Conservation (phyloP, 2,797 vertebrate species). For the Chromobotia macracanthus region DNA sequence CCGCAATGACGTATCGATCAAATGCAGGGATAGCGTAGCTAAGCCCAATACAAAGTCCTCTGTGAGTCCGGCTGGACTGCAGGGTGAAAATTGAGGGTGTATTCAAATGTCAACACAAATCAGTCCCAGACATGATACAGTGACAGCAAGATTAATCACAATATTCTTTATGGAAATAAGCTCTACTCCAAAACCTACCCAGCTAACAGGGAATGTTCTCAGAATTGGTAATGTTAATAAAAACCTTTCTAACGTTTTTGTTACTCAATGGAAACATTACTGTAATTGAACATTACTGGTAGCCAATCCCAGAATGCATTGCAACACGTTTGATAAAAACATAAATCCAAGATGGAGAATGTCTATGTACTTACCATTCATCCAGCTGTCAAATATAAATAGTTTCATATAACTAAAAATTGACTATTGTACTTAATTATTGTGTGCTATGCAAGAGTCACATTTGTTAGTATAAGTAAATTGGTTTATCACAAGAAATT, state of each 20-base stretch:
- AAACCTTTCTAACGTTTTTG: too few species aligned
- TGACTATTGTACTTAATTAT: too few species aligned
- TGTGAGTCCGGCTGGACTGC: conserved; percentile 24
- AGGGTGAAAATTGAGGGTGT: conserved; percentile 57
- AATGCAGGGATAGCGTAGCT: conserved; percentile 59
- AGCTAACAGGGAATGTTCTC: neutral
- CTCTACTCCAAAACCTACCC: neutral
- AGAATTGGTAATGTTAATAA: too few species aligned
- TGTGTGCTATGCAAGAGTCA: too few species aligned
- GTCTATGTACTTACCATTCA: too few species aligned
- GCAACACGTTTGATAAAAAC: too few species aligned
- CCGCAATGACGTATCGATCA: conserved; percentile 74
- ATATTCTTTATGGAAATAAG: conserved; percentile 39
- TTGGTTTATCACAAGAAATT: neutral
- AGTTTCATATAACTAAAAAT: too few species aligned
- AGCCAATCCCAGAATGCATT: too few species aligned
- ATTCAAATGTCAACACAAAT: conserved; percentile 74
- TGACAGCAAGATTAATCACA: conserved; percentile 42
- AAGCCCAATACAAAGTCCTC: conserved; percentile 66
- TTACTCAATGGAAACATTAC: too few species aligned
- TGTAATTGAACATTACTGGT: too few species aligned
- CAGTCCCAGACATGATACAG: conserved; percentile 56
- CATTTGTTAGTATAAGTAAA: neutral
- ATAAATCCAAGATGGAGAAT: too few species aligned
- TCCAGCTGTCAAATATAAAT: too few species aligned